These are phyloP conservation scores for Cantharis nigra DNA, from an alignment of 2,888 invertebrate species.

Conservation along the genomic window DNA sequence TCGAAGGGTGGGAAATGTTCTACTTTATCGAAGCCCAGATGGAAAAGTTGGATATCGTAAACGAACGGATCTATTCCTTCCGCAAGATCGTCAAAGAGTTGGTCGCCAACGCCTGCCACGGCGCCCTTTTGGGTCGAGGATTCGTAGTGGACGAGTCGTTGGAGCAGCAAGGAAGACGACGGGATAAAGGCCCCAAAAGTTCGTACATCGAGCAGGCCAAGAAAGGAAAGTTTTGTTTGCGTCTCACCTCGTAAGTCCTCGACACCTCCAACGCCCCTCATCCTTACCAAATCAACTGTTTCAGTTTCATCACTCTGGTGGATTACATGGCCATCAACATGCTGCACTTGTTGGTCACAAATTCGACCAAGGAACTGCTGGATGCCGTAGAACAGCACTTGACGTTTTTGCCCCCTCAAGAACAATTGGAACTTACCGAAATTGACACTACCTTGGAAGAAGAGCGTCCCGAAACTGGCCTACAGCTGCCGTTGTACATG, in stretches of 20 bases:
- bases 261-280: no score
- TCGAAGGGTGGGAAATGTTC: slow-evolving; percentile 63
- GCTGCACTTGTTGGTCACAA: slow-evolving; percentile 67
- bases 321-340: slow-evolving; percentile 75
- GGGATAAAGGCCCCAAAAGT: slow-evolving; percentile 65
- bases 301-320: slow-evolving; percentile 70
- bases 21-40: slow-evolving; percentile 73
- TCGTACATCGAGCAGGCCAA: slow-evolving; percentile 86
- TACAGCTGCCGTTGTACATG: slow-evolving; percentile 66
- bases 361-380: slow-evolving; percentile 65
- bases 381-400: slow-evolving; percentile 61
- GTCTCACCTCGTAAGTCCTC: slow-evolving; percentile 72
- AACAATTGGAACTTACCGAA: slow-evolving; percentile 51
- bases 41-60: slow-evolving; percentile 51
- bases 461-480: slow-evolving; percentile 54
- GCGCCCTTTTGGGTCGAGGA: slow-evolving; percentile 74
- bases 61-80: slow-evolving; percentile 56
- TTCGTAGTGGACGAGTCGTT: slow-evolving; percentile 75
- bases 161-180: slow-evolving; percentile 31
- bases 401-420: slow-evolving; percentile 57
- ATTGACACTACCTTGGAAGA: slow-evolving; percentile 60
- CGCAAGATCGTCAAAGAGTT: slow-evolving; percentile 61
- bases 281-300: no score
- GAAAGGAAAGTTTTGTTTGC: slow-evolving; percentile 79
- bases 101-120: slow-evolving; percentile 72